phyloP scores from a whole-genome alignment of 2,113 vertebrate species.

The Saguinus imperator region DNA sequence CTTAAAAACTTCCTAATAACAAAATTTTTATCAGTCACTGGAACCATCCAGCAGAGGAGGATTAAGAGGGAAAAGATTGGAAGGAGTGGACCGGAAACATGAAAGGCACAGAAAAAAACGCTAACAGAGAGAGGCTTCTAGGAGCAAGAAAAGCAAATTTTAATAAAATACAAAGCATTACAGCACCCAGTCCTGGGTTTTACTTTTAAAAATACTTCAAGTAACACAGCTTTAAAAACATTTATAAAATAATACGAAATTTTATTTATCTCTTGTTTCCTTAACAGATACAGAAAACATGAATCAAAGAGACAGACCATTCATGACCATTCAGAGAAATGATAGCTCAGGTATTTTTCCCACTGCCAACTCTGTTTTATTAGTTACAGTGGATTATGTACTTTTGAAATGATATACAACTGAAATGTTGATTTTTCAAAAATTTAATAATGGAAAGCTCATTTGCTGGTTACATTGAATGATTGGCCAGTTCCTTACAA shows the following conservation, averaged over 20 bases:
- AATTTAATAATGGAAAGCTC: background rate
- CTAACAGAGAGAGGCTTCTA: background rate
- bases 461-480: background rate
- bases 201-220: background rate
- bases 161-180: slow-evolving; percentile 5
- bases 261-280: slow-evolving; percentile 58
- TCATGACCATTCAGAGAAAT: slow-evolving; percentile 76
- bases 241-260: slow-evolving; percentile 17
- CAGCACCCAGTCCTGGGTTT: background rate
- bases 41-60: background rate
- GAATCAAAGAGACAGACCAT: slow-evolving; percentile 78
- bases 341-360: slow-evolving; percentile 83
- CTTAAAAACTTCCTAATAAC: background rate
- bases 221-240: background rate
- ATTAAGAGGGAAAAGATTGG: background rate
- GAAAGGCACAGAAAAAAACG: background rate
- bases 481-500: background rate
- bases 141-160: background rate
- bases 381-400: background rate
- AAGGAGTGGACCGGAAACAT: background rate
- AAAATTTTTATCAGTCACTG: background rate
- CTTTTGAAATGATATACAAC: background rate
- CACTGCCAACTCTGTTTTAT: slow-evolving; percentile 15
- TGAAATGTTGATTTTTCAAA: slow-evolving; percentile 29
- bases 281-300: slow-evolving; percentile 79